Percentiles rank a stretch among this genome's conserved stretches.
Evolutionary conservation across 2,888 invertebrate genomes (phyloP).

Genomic region (Melikaiella ostensackeni): DNA sequence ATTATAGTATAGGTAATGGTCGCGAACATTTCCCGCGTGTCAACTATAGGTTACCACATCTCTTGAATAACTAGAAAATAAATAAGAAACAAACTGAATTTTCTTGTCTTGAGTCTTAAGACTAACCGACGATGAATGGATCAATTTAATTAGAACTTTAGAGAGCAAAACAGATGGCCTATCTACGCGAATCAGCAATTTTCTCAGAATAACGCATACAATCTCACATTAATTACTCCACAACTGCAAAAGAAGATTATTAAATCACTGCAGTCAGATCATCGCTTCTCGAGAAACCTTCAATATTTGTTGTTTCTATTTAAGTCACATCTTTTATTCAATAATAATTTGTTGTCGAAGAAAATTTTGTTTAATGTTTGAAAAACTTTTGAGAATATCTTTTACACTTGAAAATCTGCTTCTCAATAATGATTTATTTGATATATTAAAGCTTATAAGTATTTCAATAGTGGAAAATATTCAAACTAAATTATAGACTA

Average conservation of each 20-base stretch:
- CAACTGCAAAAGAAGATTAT: neutral
- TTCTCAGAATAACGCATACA: neutral
- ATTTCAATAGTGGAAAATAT: too few species aligned
- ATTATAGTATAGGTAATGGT: conserved; percentile 56
- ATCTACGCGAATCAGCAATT: neutral
- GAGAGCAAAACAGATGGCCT: conserved; percentile 29
- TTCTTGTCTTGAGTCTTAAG: neutral
- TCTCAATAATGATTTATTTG: too few species aligned
- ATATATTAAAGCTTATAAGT: too few species aligned
- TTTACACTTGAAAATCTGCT: too few species aligned
- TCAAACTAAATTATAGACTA: too few species aligned
- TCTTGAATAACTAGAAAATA: conserved; percentile 46
- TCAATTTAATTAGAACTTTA: conserved; percentile 33
- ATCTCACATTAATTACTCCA: conserved; percentile 5
- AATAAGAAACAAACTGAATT: neutral
- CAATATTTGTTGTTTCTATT: neutral
- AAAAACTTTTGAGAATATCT: too few species aligned
- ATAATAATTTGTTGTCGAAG: too few species aligned
- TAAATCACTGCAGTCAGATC: conserved; percentile 11
- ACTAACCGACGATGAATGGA: conserved; percentile 41
- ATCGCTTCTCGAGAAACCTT: too few species aligned
- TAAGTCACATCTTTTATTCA: neutral
- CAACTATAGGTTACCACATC: conserved; percentile 53
- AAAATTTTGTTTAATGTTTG: too few species aligned
- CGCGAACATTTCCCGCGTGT: conserved; percentile 53